These are phyloP conservation scores for Rhinogobio ventralis DNA, from an alignment of 2,797 vertebrate genomes.

Conservation along the genomic window DNA sequence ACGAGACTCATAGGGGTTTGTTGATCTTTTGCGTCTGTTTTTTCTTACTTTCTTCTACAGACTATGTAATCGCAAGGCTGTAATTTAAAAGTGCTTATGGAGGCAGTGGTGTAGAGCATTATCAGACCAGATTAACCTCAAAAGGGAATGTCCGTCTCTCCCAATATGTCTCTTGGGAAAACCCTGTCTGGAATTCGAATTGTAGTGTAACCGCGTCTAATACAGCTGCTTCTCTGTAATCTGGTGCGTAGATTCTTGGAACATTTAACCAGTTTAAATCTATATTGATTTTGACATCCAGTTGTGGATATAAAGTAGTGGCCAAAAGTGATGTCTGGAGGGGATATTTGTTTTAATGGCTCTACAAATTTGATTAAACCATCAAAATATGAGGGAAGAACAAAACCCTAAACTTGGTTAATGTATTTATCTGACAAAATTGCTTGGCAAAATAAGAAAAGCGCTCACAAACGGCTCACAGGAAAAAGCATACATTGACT, in stretches of 20 bases:
- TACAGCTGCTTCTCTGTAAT: background rate
- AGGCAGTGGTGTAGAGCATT: slow-evolving; percentile 44
- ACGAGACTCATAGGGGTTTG: background rate
- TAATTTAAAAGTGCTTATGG: slow-evolving; percentile 46
- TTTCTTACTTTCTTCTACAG: background rate
- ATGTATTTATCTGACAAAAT: background rate
- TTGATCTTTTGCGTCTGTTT: slow-evolving; percentile 35
- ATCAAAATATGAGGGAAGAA: background rate
- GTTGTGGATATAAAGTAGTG: background rate
- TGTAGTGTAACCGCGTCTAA: slow-evolving; percentile 37
- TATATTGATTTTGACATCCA: background rate
- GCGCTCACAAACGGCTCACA: background rate
- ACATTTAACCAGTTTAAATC: slow-evolving; percentile 18
- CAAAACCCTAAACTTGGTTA: background rate
- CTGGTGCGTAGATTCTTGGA: slow-evolving; percentile 7
- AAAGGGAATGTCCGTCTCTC: slow-evolving; percentile 32
- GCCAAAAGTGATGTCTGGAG: background rate
- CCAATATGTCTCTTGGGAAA: slow-evolving; percentile 13
- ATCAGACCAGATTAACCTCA: slow-evolving; percentile 44
- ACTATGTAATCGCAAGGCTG: slow-evolving; percentile 35
- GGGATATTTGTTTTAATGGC: background rate
- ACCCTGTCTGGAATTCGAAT: slow-evolving; percentile 32
- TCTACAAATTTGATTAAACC: background rate
- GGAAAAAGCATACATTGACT: background rate
- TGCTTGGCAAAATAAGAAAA: background rate